A percentile compares a stretch with the other conserved stretches of the same genome.
Evolutionary conservation across 2,888 invertebrate genomes (phyloP).

Genomic region (Apotomis turbidana): DNA sequence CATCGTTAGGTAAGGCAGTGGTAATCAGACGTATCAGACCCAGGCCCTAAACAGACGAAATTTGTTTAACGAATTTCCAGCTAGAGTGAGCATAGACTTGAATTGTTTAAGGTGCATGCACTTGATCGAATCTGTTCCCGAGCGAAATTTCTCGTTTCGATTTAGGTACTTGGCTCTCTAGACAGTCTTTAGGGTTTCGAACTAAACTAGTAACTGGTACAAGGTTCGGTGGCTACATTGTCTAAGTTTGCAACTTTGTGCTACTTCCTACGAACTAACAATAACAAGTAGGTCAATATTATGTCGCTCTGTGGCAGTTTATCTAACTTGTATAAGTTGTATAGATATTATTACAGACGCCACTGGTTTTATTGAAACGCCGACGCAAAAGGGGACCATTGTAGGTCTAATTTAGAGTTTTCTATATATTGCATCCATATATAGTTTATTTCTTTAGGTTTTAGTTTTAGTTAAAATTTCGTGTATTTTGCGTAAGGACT

Average conservation of each 20-base stretch:
- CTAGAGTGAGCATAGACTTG: conserved; percentile 5
- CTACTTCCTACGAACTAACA: conserved; percentile 25
- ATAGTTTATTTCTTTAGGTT: too few relatives aligned
- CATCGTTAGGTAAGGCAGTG: too few relatives aligned
- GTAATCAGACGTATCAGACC: neutral
- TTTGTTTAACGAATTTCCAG: conserved; percentile 5
- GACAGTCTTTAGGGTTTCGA: neutral
- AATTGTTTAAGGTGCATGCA: conserved; percentile 8
- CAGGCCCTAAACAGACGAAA: neutral
- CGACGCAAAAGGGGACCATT: neutral
- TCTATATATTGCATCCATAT: too few relatives aligned
- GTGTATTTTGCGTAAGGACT: too few relatives aligned
- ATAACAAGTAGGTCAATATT: conserved; percentile 33
- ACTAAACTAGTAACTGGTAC: conserved; percentile 24
- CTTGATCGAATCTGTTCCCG: conserved; percentile 16
- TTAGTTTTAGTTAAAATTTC: too few relatives aligned
- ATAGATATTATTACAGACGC: neutral
- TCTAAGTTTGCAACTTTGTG: conserved; percentile 24
- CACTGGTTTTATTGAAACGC: neutral
- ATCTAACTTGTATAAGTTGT: neutral
- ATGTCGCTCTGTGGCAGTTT: conserved; percentile 10
- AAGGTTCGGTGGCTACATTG: conserved; percentile 33
- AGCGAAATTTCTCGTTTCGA: neutral
- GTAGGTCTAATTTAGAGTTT: neutral
- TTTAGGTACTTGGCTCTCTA: neutral